Percentiles rank a stretch among this genome's conserved stretches.
Conservation (phyloP, 2,797 vertebrate species). For the Liasis olivaceus region DNA sequence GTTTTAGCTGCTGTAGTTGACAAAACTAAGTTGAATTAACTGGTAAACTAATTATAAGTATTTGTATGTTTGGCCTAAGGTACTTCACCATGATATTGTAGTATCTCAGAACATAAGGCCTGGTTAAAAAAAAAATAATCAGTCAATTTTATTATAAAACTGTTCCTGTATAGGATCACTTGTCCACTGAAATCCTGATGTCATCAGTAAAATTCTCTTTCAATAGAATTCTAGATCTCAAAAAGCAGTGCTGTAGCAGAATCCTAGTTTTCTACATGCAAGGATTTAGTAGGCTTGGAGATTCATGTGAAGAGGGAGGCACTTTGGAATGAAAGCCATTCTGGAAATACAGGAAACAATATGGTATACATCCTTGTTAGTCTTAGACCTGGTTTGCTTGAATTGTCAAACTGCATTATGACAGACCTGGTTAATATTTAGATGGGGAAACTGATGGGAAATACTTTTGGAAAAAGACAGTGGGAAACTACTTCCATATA, state of each 20-base stretch:
- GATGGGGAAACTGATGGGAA: too few relatives aligned
- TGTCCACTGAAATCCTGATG: background rate
- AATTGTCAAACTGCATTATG: background rate
- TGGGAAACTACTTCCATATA: too few relatives aligned
- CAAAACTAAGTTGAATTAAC: too few relatives aligned
- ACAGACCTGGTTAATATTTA: too few relatives aligned
- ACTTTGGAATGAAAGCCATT: background rate
- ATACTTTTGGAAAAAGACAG: too few relatives aligned
- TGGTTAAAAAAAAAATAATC: background rate
- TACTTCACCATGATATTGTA: too few relatives aligned
- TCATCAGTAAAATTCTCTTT: background rate
- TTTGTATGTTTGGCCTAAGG: too few relatives aligned
- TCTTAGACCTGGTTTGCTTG: background rate
- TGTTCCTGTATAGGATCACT: background rate
- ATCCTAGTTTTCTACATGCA: background rate
- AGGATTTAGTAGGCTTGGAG: background rate
- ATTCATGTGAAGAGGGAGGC: background rate
- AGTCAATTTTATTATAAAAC: background rate
- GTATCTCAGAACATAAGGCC: too few relatives aligned
- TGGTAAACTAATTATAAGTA: too few relatives aligned
- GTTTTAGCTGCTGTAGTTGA: too few relatives aligned
- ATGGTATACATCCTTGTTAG: background rate
- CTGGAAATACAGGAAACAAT: background rate
- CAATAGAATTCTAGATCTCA: background rate
- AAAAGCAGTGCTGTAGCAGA: background rate